Evolutionary conservation across 2,888 invertebrate genomes (phyloP).

Genomic region (Latheticus oryzae): DNA sequence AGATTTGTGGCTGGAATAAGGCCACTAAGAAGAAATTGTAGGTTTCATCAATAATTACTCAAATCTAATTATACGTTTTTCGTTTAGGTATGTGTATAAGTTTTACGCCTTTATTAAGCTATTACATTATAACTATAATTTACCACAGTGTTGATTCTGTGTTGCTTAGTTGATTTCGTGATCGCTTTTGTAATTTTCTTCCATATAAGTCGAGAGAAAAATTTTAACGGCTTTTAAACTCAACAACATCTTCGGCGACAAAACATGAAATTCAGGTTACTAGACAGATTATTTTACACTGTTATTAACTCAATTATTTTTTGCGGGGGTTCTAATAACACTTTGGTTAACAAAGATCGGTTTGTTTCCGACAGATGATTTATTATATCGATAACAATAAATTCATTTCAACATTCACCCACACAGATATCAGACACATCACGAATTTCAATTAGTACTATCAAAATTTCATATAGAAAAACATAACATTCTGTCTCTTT

Average conservation of each 20-base stretch:
- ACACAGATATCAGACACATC: constrained; percentile 3
- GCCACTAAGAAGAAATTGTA: constrained; percentile 2
- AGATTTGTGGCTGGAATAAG: too few species aligned
- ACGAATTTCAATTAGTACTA: constrained; percentile 22
- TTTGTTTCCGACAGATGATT: constrained; percentile 11
- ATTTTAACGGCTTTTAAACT: constrained; percentile 27
- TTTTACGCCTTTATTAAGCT: constrained; percentile 42
- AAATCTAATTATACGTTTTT: constrained; percentile 32
- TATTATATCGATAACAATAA: constrained; percentile 22
- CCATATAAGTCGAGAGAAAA: constrained; percentile 34
- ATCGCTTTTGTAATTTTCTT: constrained; percentile 40
- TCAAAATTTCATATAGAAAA: constrained; percentile 5
- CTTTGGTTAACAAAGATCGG: constrained; percentile 2
- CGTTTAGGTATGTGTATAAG: constrained; percentile 14
- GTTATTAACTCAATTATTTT: constrained; percentile 28
- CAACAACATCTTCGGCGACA: constrained; percentile 16
- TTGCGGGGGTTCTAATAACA: constrained; percentile 3
- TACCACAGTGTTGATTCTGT: constrained; percentile 40
- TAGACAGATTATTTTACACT: constrained; percentile 13
- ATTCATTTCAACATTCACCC: constrained; percentile 6
- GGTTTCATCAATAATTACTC: constrained; percentile 14
- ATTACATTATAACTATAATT: constrained; percentile 43
- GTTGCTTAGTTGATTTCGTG: constrained; percentile 38
- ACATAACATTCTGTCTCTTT: constrained; percentile 10
- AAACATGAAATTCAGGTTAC: constrained; percentile 31